Conservation (phyloP, 2,113 vertebrate genomes). For the Sinosuthora webbiana region DNA sequence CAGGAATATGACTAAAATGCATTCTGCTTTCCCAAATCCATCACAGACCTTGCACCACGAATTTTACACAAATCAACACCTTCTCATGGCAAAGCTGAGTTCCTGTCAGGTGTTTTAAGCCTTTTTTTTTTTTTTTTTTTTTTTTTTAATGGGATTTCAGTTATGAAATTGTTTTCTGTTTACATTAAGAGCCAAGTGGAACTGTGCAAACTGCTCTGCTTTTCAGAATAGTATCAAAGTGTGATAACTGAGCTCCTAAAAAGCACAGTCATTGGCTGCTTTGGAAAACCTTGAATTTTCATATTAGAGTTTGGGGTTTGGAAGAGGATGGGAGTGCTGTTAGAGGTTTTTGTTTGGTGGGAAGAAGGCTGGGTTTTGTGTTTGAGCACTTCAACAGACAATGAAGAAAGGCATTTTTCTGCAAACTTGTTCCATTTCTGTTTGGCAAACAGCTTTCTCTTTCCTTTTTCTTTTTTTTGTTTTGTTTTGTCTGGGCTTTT, state of each 20-base stretch:
- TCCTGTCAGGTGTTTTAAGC: background rate
- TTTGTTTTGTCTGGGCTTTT: too few species aligned
- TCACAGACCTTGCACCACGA: background rate
- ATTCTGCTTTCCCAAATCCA: background rate
- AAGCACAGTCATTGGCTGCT: background rate
- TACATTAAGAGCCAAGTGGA: background rate
- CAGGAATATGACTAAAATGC: background rate
- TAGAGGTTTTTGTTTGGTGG: background rate
- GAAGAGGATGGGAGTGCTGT: fast-evolving
- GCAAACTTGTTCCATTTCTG: background rate
- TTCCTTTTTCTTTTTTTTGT: too few species aligned
- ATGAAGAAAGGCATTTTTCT: background rate
- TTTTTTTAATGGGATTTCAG: background rate
- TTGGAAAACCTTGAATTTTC: background rate
- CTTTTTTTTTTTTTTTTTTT: background rate
- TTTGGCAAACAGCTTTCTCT: background rate
- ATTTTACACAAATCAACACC: background rate
- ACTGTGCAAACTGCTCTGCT: background rate
- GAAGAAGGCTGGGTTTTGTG: fast-evolving
- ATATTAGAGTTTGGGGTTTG: background rate
- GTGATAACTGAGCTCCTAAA: background rate
- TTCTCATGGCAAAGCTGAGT: background rate
- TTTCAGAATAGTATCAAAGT: background rate
- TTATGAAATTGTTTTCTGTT: background rate
- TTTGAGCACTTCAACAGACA: background rate